These are phyloP conservation scores for Epinephelus moara DNA, from an alignment of 2,113 vertebrate genomes.

Conservation along the genomic window DNA sequence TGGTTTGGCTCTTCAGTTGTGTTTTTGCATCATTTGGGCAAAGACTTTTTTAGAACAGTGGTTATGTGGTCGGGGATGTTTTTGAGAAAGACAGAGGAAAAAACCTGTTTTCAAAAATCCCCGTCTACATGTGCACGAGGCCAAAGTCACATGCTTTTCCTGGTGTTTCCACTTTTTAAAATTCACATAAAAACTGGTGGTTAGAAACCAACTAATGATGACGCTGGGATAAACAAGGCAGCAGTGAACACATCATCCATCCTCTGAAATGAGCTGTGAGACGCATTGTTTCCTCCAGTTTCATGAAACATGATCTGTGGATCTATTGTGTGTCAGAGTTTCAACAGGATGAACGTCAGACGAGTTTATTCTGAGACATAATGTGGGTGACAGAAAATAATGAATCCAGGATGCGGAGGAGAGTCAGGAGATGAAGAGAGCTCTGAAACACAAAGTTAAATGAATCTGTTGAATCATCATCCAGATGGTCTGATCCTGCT, in stretches of 20 bases:
- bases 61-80: too few relatives aligned
- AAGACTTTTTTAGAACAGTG: too few relatives aligned
- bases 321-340: conserved; percentile 2
- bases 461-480: not conserved
- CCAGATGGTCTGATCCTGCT: not conserved
- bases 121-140: too few relatives aligned
- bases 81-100: too few relatives aligned
- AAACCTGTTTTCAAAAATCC: too few relatives aligned
- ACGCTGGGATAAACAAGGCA: not conserved
- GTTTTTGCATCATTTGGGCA: too few relatives aligned
- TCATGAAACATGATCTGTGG: not conserved
- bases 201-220: not conserved
- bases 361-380: not conserved
- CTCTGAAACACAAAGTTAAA: conserved; percentile 9
- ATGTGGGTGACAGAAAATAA: not conserved
- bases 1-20: too few relatives aligned
- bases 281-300: not conserved
- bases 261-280: not conserved
- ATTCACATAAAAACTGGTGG: not conserved
- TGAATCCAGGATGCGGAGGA: not conserved
- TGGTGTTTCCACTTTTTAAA: not conserved
- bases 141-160: not conserved
- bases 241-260: not conserved
- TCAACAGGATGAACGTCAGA: conserved; percentile 5
- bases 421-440: not conserved